Evolutionary conservation across 2,888 invertebrate species (phyloP).

Genomic region (Apantesis nais): DNA sequence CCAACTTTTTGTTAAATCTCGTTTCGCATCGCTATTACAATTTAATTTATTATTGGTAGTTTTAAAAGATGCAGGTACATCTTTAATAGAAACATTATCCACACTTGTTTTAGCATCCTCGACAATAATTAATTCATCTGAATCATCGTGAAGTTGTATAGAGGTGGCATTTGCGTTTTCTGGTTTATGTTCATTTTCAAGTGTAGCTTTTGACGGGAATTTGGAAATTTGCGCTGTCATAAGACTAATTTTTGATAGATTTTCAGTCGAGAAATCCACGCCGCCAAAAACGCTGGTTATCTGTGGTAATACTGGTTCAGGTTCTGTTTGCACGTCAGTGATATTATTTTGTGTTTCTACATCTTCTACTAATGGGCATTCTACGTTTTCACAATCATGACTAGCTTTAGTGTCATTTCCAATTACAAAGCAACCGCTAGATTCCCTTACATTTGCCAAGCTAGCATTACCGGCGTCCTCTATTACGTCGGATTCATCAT

Average conservation of each 20-base stretch:
- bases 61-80: background rate
- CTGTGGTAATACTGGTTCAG: constrained; percentile 37
- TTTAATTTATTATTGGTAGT: background rate
- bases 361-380: background rate
- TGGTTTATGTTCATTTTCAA: background rate
- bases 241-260: constrained; percentile 6
- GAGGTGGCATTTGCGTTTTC: background rate
- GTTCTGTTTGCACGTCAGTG: constrained; percentile 1
- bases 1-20: background rate
- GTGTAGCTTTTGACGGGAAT: background rate
- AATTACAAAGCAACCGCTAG: background rate
- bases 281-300: constrained; percentile 53
- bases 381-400: background rate
- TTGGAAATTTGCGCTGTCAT: constrained; percentile 10
- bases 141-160: constrained; percentile 5
- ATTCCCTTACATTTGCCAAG: background rate
- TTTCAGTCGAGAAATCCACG: constrained; percentile 36
- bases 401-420: background rate
- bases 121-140: background rate
- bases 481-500: background rate
- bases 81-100: background rate
- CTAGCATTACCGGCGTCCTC: background rate
- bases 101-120: background rate
- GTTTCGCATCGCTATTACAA: constrained; percentile 10
- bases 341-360: constrained; percentile 3